Evolutionary conservation across 2,797 vertebrate species (phyloP).

Genomic region (Sphenopsis melanotis): DNA sequence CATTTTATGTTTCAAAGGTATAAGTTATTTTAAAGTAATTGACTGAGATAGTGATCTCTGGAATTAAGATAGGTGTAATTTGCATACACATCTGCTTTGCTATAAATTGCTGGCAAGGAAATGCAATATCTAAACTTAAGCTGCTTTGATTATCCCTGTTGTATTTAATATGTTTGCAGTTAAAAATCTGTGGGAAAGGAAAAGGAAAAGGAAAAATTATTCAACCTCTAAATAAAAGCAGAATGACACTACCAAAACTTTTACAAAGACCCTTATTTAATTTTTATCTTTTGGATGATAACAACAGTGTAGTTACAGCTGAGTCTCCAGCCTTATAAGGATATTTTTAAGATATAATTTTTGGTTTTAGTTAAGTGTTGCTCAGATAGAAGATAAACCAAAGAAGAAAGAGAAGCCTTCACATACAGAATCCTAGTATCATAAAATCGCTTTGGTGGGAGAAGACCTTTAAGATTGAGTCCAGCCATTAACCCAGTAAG

Average conservation of each 20-base stretch:
- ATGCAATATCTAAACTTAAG: constrained; percentile 6
- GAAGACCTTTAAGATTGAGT: not conserved
- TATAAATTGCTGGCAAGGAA: constrained; percentile 53
- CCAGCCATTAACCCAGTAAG: not conserved
- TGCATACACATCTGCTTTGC: constrained; percentile 56
- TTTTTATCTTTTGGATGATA: not conserved
- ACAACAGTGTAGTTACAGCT: not conserved
- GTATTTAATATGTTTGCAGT: not conserved
- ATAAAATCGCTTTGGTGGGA: not conserved
- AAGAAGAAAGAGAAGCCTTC: not conserved
- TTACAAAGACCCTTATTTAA: not conserved
- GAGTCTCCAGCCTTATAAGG: not conserved
- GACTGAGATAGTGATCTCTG: constrained; percentile 43
- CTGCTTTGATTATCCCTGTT: not conserved
- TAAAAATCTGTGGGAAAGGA: not conserved
- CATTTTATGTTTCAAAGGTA: constrained; percentile 45
- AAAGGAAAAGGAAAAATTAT: not conserved
- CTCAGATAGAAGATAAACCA: not conserved
- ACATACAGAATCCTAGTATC: not conserved
- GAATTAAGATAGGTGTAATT: constrained; percentile 57
- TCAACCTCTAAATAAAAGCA: not conserved
- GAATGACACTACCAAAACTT: not conserved
- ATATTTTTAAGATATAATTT: not conserved
- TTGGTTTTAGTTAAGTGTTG: not conserved
- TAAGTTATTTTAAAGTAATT: constrained; percentile 68